Evolutionary conservation across 30 jellyfish, hydroid and myxozoan genomes (phyloP).

Genomic region (Nemopilema nomurai): DNA sequence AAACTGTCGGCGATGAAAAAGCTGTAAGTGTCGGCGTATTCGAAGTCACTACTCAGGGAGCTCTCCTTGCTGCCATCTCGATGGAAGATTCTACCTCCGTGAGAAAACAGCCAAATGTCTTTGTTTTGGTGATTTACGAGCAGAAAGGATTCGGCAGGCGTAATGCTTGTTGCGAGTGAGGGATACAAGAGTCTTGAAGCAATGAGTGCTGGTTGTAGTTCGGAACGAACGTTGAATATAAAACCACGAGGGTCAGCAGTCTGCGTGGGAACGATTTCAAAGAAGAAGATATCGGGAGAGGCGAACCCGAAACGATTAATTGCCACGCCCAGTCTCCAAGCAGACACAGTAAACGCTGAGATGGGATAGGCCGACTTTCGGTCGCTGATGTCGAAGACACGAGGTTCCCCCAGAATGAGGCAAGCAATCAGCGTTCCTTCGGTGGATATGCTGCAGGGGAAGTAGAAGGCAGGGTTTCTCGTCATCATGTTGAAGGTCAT

Average conservation of each 20-base stretch:
- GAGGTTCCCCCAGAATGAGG: slow-evolving; percentile 96
- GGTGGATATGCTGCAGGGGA: slow-evolving; percentile 88
- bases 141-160: slow-evolving; percentile 99
- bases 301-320: slow-evolving; percentile 95
- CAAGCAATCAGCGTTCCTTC: slow-evolving; percentile 93
- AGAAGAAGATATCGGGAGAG: slow-evolving; percentile 86
- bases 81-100: slow-evolving; percentile 95
- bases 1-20: slow-evolving; percentile 97
- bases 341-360: slow-evolving; percentile 97
- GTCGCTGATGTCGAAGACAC: slow-evolving; percentile 96
- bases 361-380: slow-evolving; percentile 98
- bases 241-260: slow-evolving; percentile 99
- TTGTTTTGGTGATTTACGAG: slow-evolving; percentile 92
- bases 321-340: slow-evolving; percentile 98
- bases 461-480: slow-evolving; percentile 80
- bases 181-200: slow-evolving; percentile 98
- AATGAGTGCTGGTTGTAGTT: slow-evolving; percentile 98
- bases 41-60: slow-evolving; percentile 94
- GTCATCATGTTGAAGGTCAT: slow-evolving; percentile 91
- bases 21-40: slow-evolving; percentile 91
- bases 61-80: slow-evolving; percentile 96
- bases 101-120: slow-evolving; percentile 97
- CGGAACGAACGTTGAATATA: slow-evolving; percentile 90
- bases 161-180: slow-evolving; percentile 97
- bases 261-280: slow-evolving; percentile 89